Conservation (phyloP, 2,113 vertebrate species). For the Pseudorasbora parva region DNA sequence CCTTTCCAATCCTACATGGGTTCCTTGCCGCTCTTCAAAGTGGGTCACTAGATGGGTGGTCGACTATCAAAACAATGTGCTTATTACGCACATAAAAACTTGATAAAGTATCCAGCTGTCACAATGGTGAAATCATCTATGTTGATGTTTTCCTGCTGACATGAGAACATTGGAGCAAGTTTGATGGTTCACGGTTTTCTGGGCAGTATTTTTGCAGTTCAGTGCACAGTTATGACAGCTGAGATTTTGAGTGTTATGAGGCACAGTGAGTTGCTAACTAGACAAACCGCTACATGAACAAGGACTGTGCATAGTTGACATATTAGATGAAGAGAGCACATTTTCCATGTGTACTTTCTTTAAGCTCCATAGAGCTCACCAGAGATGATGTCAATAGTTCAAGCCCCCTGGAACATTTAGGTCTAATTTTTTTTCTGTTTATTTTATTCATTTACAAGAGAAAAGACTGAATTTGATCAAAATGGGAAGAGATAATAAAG, state of each 20-base stretch:
- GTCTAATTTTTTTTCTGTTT: not conserved
- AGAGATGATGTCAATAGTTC: slow-evolving; percentile 9
- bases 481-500: slow-evolving; percentile 9
- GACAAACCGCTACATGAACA: slow-evolving; percentile 8
- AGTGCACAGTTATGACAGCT: not conserved
- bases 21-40: slow-evolving; percentile 39
- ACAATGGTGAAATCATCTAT: slow-evolving; percentile 9
- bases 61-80: slow-evolving; percentile 63
- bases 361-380: not conserved
- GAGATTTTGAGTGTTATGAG: not conserved
- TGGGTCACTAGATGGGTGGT: slow-evolving; percentile 64
- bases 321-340: slow-evolving; percentile 6
- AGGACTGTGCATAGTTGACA: not conserved
- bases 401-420: slow-evolving; percentile 1
- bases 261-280: slow-evolving; percentile 19
- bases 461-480: slow-evolving; percentile 5
- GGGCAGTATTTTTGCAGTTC: slow-evolving; percentile 31
- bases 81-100: slow-evolving; percentile 63
- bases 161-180: slow-evolving; percentile 8
- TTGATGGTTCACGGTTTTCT: slow-evolving; percentile 28
- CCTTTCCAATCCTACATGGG: slow-evolving; percentile 45
- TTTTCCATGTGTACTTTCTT: slow-evolving; percentile 19
- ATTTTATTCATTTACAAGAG: slow-evolving; percentile 19
- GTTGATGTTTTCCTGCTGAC: slow-evolving; percentile 23
- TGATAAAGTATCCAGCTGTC: slow-evolving; percentile 42